Conservation (phyloP, 2,113 vertebrate genomes). For the Neomonachus schauinslandi region DNA sequence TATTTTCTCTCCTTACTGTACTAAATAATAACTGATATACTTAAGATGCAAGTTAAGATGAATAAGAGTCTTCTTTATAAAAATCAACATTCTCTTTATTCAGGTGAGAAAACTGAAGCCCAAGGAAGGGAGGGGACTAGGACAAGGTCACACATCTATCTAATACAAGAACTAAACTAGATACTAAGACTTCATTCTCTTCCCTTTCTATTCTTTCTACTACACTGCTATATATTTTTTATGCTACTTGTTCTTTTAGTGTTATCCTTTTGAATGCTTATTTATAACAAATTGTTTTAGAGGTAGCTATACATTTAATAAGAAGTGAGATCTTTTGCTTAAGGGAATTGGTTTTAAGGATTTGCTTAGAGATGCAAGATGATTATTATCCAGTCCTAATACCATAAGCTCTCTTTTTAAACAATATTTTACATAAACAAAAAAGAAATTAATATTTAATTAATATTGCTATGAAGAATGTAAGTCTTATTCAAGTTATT, state of each 20-base stretch:
- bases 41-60: slow-evolving; percentile 16
- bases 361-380: neutral
- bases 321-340: slow-evolving; percentile 67
- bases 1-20: neutral
- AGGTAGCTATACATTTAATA: slow-evolving; percentile 51
- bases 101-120: neutral
- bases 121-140: neutral
- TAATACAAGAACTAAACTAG: neutral
- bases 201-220: neutral
- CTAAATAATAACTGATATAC: neutral
- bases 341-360: slow-evolving; percentile 34
- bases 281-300: neutral
- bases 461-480: neutral
- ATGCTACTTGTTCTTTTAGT: neutral
- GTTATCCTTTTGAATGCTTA: neutral
- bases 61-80: neutral
- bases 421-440: neutral
- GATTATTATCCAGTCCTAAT: neutral
- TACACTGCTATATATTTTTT: neutral
- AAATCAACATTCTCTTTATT: neutral
- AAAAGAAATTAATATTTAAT: slow-evolving; percentile 33
- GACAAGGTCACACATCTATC: neutral
- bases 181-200: neutral
- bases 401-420: neutral
- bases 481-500: neutral